A percentile compares a stretch with the other conserved stretches of the same genome.
phyloP scores from a whole-genome alignment of 1,140 invertebrate species.

The Drosophila pseudoobscura region DNA sequence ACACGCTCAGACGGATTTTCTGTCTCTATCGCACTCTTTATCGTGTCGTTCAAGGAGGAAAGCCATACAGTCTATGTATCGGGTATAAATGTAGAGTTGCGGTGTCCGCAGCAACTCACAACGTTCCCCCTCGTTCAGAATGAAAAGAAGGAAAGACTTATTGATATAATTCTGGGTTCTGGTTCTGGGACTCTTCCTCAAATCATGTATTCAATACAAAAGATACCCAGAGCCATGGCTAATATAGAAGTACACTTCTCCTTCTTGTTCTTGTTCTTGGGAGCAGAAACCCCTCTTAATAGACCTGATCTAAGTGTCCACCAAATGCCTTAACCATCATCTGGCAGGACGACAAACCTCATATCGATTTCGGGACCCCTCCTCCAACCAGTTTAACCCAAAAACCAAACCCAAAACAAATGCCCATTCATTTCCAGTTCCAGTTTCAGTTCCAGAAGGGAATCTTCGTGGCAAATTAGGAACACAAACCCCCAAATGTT shows the following conservation, averaged over 20 bases:
- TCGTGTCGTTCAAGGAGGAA: too few relatives aligned
- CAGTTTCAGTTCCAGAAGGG: constrained; percentile 31
- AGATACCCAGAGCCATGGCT: constrained; percentile 10
- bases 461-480: constrained; percentile 64
- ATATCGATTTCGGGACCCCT: constrained; percentile 23
- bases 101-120: too few relatives aligned
- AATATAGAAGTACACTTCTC: too few relatives aligned
- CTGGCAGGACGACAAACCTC: constrained; percentile 15
- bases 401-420: background rate
- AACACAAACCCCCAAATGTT: constrained; percentile 50
- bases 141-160: too few relatives aligned
- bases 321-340: constrained; percentile 29
- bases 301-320: constrained; percentile 9
- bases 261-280: background rate
- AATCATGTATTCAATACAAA: too few relatives aligned
- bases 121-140: too few relatives aligned
- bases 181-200: too few relatives aligned
- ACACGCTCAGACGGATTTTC: too few relatives aligned
- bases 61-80: too few relatives aligned
- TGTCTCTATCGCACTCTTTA: too few relatives aligned
- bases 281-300: background rate
- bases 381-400: constrained; percentile 12
- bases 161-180: too few relatives aligned
- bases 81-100: too few relatives aligned
- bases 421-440: constrained; percentile 1